Evolutionary conservation across 2,888 invertebrate genomes (phyloP).

Genomic region (Chrysopilus asiliformis): DNA sequence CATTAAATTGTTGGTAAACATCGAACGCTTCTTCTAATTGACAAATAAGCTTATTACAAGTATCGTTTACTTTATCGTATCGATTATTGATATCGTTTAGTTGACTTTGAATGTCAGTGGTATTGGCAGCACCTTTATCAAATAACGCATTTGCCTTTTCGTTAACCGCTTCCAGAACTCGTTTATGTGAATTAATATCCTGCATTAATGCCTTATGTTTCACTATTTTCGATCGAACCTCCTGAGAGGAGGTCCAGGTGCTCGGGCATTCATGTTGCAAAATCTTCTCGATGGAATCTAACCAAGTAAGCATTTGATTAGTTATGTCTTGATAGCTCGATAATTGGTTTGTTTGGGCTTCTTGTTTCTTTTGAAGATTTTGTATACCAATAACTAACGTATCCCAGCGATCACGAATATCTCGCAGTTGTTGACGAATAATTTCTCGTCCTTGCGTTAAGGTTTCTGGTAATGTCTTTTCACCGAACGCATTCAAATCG

Average conservation of each 20-base stretch:
- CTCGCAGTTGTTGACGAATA: constrained; percentile 71
- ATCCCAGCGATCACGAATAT: constrained; percentile 78
- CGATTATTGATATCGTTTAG: constrained; percentile 60
- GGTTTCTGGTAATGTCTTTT: constrained; percentile 84
- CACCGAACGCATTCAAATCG: constrained; percentile 62
- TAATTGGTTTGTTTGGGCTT: constrained; percentile 70
- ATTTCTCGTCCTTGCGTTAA: constrained; percentile 81
- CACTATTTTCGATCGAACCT: constrained; percentile 67
- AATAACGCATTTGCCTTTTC: constrained; percentile 71
- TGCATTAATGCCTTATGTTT: constrained; percentile 79
- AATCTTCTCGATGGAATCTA: constrained; percentile 70
- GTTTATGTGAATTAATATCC: constrained; percentile 80
- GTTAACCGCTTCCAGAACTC: constrained; percentile 77
- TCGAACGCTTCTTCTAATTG: constrained; percentile 65
- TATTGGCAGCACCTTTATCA: constrained; percentile 38
- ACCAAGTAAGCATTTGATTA: constrained; percentile 71
- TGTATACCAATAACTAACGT: constrained; percentile 68
- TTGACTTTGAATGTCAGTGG: constrained; percentile 48
- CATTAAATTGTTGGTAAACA: constrained; percentile 73
- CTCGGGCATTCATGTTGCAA: constrained; percentile 56
- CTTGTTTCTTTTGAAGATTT: constrained; percentile 72
- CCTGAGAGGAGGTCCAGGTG: constrained; percentile 66
- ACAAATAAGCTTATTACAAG: constrained; percentile 51
- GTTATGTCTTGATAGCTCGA: constrained; percentile 75
- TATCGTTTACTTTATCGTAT: constrained; percentile 56